These are phyloP conservation scores for Aviceda subcristata DNA, from an alignment of 2,113 vertebrate species.

Conservation along the genomic window DNA sequence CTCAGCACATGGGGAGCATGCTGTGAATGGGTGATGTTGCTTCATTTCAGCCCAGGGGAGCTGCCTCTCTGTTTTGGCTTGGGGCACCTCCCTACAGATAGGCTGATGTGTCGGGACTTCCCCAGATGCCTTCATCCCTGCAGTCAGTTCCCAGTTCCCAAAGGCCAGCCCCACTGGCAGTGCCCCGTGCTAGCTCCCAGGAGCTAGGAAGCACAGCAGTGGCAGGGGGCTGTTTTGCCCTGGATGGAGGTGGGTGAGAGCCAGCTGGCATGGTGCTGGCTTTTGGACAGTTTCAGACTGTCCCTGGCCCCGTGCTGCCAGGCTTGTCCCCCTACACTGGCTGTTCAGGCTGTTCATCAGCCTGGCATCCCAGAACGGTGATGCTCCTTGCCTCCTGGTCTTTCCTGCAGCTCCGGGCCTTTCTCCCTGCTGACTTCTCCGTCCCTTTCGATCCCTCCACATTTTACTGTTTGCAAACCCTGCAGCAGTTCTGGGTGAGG, in stretches of 20 bases:
- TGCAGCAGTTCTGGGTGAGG: neutral
- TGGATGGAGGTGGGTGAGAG: neutral
- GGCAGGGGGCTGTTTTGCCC: neutral
- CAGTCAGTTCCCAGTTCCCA: neutral
- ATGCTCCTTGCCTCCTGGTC: neutral
- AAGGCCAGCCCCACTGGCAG: neutral
- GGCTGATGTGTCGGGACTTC: neutral
- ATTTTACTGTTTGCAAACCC: neutral
- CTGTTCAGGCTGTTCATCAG: neutral
- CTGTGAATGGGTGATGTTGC: neutral
- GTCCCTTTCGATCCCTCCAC: neutral
- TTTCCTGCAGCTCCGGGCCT: neutral
- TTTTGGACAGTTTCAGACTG: neutral
- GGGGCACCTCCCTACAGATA: neutral
- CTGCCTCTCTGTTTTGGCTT: neutral
- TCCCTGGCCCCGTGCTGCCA: rapidly evolving
- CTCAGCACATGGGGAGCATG: neutral
- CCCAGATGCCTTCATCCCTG: neutral
- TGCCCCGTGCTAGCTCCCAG: rapidly evolving
- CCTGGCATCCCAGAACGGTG: neutral
- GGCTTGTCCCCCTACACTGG: neutral
- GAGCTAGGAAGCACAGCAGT: too few relatives aligned
- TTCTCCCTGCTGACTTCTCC: neutral
- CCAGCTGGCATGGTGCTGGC: neutral
- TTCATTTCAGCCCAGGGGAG: neutral